Conservation (phyloP, 2,797 vertebrate species). For the Pseudochaenichthys georgianus region DNA sequence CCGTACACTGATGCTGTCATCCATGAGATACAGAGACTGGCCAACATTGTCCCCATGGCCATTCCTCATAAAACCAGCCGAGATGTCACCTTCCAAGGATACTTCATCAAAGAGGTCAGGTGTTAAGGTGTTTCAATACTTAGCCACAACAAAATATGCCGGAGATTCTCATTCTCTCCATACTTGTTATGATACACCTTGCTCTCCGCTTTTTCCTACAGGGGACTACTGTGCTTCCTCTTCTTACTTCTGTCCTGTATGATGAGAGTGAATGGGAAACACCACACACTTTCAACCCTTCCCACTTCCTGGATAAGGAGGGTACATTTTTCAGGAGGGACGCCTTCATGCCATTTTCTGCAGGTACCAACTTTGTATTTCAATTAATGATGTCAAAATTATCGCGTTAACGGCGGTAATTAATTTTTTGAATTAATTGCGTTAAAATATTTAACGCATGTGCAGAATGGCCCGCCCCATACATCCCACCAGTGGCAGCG, state of each 20-base stretch:
- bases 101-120: conserved; percentile 73
- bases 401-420: too few relatives aligned
- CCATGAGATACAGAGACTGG: too few relatives aligned
- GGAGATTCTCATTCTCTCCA: too few relatives aligned
- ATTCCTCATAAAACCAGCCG: conserved; percentile 64
- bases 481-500: too few relatives aligned
- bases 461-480: too few relatives aligned
- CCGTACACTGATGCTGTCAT: conserved; percentile 76
- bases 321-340: conserved; percentile 72
- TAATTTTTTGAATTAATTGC: too few relatives aligned
- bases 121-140: background rate
- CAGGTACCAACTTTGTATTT: conserved; percentile 62
- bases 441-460: too few relatives aligned
- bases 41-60: conserved; percentile 60
- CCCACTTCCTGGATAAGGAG: conserved; percentile 77
- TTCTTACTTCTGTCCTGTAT: conserved; percentile 73
- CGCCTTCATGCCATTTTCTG: conserved; percentile 80
- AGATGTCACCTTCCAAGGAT: conserved; percentile 75
- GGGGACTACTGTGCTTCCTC: conserved; percentile 75
- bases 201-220: conserved; percentile 25
- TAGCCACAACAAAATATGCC: too few relatives aligned
- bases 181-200: too few relatives aligned
- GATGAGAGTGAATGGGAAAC: conserved; percentile 79
- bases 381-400: too few relatives aligned
- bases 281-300: conserved; percentile 76